These are phyloP conservation scores for Drosophila tripunctata DNA, from an alignment of 2,888 invertebrate genomes.

Conservation along the genomic window DNA sequence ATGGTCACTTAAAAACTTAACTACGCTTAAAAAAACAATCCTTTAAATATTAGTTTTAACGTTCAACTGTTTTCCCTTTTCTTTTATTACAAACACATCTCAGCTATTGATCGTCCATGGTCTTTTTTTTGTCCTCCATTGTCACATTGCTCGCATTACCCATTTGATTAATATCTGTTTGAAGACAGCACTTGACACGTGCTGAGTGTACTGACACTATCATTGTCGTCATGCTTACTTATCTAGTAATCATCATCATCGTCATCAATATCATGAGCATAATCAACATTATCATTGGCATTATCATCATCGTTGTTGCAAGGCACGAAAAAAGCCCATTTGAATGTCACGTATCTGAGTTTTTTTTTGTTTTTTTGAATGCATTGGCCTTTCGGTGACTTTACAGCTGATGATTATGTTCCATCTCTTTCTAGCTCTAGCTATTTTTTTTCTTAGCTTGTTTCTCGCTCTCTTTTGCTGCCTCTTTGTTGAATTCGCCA, in stretches of 20 bases:
- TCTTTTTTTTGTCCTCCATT: conserved; percentile 23
- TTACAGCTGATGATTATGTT: conserved; percentile 7
- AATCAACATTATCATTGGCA: conserved; percentile 1
- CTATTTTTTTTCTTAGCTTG: background rate
- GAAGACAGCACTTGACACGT: conserved; percentile 30
- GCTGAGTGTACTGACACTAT: conserved; percentile 6
- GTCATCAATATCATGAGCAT: conserved; percentile 8
- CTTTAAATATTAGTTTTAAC: too few relatives aligned
- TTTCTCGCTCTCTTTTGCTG: background rate
- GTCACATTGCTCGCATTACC: background rate
- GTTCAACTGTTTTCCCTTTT: too few relatives aligned
- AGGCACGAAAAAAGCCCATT: conserved; percentile 21
- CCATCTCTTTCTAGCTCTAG: background rate
- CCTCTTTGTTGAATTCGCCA: conserved; percentile 27
- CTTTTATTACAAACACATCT: too few relatives aligned
- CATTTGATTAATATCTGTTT: conserved; percentile 6
- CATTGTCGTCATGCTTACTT: conserved; percentile 4
- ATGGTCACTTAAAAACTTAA: background rate
- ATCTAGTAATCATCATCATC: conserved; percentile 4
- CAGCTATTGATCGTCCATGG: too few relatives aligned
- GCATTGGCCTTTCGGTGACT: conserved; percentile 31
- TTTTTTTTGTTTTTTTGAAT: conserved; percentile 14
- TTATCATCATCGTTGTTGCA: conserved; percentile 10
- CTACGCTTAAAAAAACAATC: too few relatives aligned
- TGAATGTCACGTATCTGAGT: conserved; percentile 39